Base-by-base conservation (phyloP, 2,888 invertebrate genomes). In the Xylocampa areola region DNA sequence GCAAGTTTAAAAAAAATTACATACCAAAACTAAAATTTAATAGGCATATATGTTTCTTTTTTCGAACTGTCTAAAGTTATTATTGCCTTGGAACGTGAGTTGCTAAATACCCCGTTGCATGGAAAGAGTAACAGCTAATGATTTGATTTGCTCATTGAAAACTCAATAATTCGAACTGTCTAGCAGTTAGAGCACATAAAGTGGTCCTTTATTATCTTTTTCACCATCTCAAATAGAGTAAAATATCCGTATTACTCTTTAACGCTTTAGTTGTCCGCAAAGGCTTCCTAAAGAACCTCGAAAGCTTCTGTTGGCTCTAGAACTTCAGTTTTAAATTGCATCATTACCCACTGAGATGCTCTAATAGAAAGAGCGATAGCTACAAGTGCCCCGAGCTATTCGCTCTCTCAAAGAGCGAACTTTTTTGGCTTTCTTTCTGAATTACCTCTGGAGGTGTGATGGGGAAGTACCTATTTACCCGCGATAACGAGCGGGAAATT, bases 291-390 rank as follows among this genome's bases (percentile, higher is more conserved):
- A 33, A 71, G 39, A 55, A 16, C 27, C 32, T 32, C 35, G 45
- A 14, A 7, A 48, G 11, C 36, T 7, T 53, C 19, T 6, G 8
- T 45, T 29, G 43, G 27, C 32, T 36, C 36, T 10, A 17, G 32
- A n/a, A n/a, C 52, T 67, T 65, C 62, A 58, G 54, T 52, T 68
- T 60, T 67, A 77, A 82, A 84, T 78, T 82, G 76, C 76, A 68
- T 73, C 77, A 79, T 80, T 78, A 79, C 71, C 63, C 57, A 52
- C 68, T 64, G 54, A 75, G 60, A 71, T 58, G 54, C 51, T 59
- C 37, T 62, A 67, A 72, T 65, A 73, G 68, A 59, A 63, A 53
- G 48, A 70, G 68, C 36, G 63, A 70, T 67, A 69, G 64, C 48
- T 58, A 43, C 57, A 68, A 70, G 54, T 51, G 77, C 79, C 64